These are phyloP conservation scores for Tipula helvola DNA, from an alignment of 2,888 invertebrate species.

Conservation along the genomic window DNA sequence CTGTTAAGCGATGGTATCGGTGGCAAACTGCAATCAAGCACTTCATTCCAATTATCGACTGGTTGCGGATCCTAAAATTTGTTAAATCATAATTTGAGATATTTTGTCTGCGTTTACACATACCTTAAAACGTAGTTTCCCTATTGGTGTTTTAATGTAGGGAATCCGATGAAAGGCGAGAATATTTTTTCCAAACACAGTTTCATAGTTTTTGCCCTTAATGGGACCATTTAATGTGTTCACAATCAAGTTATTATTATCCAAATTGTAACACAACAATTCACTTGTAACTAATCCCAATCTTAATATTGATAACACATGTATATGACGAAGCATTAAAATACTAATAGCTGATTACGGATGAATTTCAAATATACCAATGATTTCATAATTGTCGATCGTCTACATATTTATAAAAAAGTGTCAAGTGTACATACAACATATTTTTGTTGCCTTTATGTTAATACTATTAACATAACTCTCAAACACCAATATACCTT, in stretches of 20 bases:
- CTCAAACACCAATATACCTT: too few relatives aligned
- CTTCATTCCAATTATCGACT: slow-evolving; percentile 27
- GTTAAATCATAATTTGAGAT: too few relatives aligned
- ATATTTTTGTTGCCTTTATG: not conserved
- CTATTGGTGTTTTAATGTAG: slow-evolving; percentile 24
- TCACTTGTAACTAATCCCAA: too few relatives aligned
- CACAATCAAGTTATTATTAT: slow-evolving; percentile 16
- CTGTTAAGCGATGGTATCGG: not conserved
- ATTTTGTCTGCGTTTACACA: not conserved
- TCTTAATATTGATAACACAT: not conserved
- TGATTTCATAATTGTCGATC: not conserved
- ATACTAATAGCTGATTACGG: not conserved
- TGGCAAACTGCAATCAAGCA: slow-evolving; percentile 29
- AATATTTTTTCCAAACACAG: slow-evolving; percentile 20
- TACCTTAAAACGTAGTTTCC: slow-evolving; percentile 23
- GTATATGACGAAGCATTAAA: not conserved
- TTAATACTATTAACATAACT: too few relatives aligned
- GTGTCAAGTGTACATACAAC: not conserved
- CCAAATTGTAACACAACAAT: not conserved
- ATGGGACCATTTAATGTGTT: slow-evolving; percentile 27
- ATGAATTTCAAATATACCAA: not conserved
- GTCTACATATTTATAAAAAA: not conserved
- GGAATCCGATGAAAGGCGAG: slow-evolving; percentile 27
- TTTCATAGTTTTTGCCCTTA: slow-evolving; percentile 20
- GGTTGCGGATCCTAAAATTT: not conserved